These are phyloP conservation scores for Cyprinus carpio DNA, from an alignment of 2,113 vertebrate species.

Conservation along the genomic window DNA sequence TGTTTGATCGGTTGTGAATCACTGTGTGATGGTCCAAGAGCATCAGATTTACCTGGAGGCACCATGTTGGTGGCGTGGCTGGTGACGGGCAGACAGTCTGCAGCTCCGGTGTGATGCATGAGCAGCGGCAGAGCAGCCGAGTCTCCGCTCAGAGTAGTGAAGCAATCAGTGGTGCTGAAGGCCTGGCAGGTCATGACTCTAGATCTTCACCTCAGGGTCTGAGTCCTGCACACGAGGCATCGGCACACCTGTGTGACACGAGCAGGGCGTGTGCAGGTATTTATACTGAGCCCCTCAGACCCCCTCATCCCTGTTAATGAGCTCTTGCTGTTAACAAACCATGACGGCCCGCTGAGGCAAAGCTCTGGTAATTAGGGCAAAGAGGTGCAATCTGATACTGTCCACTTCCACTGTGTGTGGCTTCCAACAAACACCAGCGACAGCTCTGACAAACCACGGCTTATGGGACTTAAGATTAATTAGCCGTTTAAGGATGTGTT, in stretches of 20 bases:
- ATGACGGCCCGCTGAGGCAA: constrained; percentile 67
- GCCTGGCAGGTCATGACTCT: constrained; percentile 88
- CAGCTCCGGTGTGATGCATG: constrained; percentile 87
- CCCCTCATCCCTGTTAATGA: constrained; percentile 88
- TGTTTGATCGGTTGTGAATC: neutral
- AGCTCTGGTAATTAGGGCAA: constrained; percentile 67
- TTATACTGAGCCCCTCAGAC: constrained; percentile 85
- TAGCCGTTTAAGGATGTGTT: constrained; percentile 7
- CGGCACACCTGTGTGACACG: constrained; percentile 71
- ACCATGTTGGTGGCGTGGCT: constrained; percentile 90
- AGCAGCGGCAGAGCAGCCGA: constrained; percentile 87
- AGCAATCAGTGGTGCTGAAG: constrained; percentile 84
- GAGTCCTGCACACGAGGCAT: neutral
- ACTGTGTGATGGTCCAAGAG: neutral
- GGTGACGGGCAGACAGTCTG: constrained; percentile 86
- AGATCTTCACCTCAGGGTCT: neutral
- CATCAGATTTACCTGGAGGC: constrained; percentile 85
- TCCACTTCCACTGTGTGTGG: constrained; percentile 55
- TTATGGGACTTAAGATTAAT: constrained; percentile 20
- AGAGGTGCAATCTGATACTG: constrained; percentile 75
- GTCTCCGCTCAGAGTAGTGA: constrained; percentile 83
- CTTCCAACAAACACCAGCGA: constrained; percentile 43
- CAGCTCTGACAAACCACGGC: constrained; percentile 39
- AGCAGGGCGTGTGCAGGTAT: constrained; percentile 85
- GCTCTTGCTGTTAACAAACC: constrained; percentile 73